These are phyloP conservation scores for Zosterops pallidus DNA, from an alignment of 2,113 vertebrate species.

Conservation along the genomic window DNA sequence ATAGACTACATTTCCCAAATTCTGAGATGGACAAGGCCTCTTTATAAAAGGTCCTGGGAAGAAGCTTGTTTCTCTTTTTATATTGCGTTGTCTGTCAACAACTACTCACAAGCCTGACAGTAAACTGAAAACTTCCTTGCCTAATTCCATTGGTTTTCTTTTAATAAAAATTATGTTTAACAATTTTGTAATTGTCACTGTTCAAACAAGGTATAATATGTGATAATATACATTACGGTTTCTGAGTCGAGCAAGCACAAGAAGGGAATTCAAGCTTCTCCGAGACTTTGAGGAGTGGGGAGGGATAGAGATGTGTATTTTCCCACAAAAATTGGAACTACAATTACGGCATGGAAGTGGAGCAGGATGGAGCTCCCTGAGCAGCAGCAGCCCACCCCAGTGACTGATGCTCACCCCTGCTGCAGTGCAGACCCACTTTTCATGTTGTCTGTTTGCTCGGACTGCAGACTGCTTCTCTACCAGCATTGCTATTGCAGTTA, in stretches of 20 bases:
- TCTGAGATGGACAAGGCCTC: constrained; percentile 56
- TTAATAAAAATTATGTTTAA: background rate
- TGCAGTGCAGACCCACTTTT: background rate
- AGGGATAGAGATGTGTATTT: background rate
- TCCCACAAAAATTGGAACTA: background rate
- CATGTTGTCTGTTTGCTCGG: background rate
- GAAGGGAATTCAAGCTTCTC: background rate
- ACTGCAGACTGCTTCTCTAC: background rate
- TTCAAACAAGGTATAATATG: background rate
- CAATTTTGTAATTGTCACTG: background rate
- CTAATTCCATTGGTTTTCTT: background rate
- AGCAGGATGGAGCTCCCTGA: background rate
- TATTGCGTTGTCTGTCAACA: constrained; percentile 15
- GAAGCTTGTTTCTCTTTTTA: constrained; percentile 45
- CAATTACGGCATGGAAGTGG: background rate
- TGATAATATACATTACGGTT: background rate
- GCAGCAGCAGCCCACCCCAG: background rate
- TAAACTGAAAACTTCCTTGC: constrained; percentile 1
- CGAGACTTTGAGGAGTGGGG: background rate
- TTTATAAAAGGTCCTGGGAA: constrained; percentile 61
- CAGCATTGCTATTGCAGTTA: background rate
- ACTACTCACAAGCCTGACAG: constrained; percentile 17
- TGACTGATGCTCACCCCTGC: background rate
- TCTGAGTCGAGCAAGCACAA: background rate
- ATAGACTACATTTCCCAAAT: constrained; percentile 40